Evolutionary conservation across 1,140 invertebrate genomes (phyloP).

Genomic region (Zaprionus kolodkinae): DNA sequence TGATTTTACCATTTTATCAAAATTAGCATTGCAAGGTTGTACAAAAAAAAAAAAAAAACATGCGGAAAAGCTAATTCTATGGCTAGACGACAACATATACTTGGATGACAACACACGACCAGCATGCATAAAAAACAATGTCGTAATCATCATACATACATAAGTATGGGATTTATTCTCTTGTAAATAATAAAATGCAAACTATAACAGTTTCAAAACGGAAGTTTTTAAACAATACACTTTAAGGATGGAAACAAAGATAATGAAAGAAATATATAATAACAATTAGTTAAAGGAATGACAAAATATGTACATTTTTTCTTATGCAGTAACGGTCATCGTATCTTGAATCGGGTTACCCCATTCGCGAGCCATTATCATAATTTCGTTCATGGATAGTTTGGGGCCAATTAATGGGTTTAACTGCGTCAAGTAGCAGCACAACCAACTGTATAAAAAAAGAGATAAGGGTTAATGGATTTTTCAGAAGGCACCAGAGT

Average conservation of each 20-base stretch:
- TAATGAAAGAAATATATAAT: slow-evolving; percentile 31
- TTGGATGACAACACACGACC: too few species aligned
- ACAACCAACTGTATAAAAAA: slow-evolving; percentile 89
- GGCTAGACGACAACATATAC: not conserved
- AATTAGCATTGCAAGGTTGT: too few species aligned
- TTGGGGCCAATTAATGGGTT: slow-evolving; percentile 96
- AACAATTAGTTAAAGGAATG: slow-evolving; percentile 58
- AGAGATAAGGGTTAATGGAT: slow-evolving; percentile 18
- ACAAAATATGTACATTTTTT: not conserved
- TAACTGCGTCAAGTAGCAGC: slow-evolving; percentile 97
- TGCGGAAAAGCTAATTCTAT: not conserved
- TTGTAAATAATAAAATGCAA: slow-evolving; percentile 39
- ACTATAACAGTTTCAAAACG: slow-evolving; percentile 35
- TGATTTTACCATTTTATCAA: too few species aligned
- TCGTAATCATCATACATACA: slow-evolving; percentile 28
- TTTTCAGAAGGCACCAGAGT: not conserved
- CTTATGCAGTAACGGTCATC: slow-evolving; percentile 61
- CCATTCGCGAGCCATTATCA: slow-evolving; percentile 92
- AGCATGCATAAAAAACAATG: not conserved
- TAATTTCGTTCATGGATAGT: slow-evolving; percentile 88
- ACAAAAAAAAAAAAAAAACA: not conserved
- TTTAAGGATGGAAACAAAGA: slow-evolving; percentile 26
- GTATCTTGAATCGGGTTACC: slow-evolving; percentile 85
- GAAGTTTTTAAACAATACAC: slow-evolving; percentile 24
- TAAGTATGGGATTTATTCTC: slow-evolving; percentile 44